Base-by-base conservation (phyloP, 2,113 vertebrate genomes). In the Sebastes schlegelii region DNA sequence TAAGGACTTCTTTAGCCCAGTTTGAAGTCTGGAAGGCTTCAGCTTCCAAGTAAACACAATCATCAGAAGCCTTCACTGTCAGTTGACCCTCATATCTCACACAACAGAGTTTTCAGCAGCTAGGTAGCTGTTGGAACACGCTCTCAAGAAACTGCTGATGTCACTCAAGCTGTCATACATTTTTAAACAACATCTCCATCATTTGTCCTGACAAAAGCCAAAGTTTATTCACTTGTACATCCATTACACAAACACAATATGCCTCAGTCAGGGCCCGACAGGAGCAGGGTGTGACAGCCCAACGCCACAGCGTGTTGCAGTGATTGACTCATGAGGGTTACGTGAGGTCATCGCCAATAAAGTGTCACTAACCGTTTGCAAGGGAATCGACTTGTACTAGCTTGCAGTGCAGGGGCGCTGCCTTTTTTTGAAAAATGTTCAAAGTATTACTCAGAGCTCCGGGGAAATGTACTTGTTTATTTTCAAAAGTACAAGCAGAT, bases 241-340 rank as follows among this genome's bases (percentile, higher is more conserved):
- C 55, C 48, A 26, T 72, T 42, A 46, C 84, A 85, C 72, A 74
- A 60, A 76, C 43, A 48, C 61, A 76, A 21, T 79, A 57, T 45
- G 49, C 52, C 26, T 51, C 45, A 69, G 3, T 62, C 64, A 14
- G 70, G 45, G 19, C 48, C 75, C 82, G 80, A 89, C 79, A 89
- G 74, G 45, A 84, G 75, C 64, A 79, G 86, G 88, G 88, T 74
- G 90, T 87, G 89, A 75, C 83, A 63, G 48, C 66, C 43, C 52
- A 80, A 57, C n/a, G 52, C 61, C 61, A 77, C 21, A 26, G 62
- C 45, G 7, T 13, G 8, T 57, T 72, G 48, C 21, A 5, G 63
- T 48, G 78, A 88, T 66, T 91, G 86, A 84, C 77, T 88, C 73
- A 75, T 23, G 21, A 72, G 84, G 75, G 71, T 88, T 85, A 80